Percentiles rank a stretch among this genome's conserved stretches.
phyloP scores from a whole-genome alignment of 1,140 invertebrate species.

The Papilio polyxenes region DNA sequence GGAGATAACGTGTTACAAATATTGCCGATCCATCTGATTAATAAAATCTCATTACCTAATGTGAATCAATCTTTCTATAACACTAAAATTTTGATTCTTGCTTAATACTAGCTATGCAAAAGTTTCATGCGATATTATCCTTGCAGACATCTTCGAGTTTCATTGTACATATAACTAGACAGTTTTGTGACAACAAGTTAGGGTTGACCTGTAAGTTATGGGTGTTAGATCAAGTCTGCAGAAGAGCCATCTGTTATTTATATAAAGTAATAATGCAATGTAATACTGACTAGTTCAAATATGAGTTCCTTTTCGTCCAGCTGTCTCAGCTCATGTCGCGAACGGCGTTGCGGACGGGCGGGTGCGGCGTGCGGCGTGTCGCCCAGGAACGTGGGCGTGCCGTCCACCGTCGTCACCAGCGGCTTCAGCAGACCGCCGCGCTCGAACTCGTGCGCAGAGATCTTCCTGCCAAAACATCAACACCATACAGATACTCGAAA shows the following conservation, averaged over 20 bases:
- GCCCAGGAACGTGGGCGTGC: conserved; percentile 92
- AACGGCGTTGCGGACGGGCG: conserved; percentile 85
- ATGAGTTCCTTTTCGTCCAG: conserved; percentile 97
- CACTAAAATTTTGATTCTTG: no score
- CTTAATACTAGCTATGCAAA: no score
- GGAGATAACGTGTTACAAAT: background rate
- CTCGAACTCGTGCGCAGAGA: conserved; percentile 97
- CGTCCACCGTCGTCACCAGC: conserved; percentile 94
- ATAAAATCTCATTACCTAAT: background rate
- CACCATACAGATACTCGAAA: background rate
- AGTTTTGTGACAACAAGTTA: background rate
- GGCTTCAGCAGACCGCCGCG: conserved; percentile 94
- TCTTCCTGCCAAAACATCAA: conserved; percentile 84
- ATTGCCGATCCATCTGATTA: background rate
- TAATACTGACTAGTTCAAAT: conserved; percentile 91
- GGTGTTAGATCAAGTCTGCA: background rate
- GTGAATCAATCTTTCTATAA: background rate
- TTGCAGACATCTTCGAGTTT: no score
- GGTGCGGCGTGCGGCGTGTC: conserved; percentile 76
- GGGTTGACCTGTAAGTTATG: no score
- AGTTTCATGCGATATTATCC: no score
- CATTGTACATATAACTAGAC: no score
- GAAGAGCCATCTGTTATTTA: background rate
- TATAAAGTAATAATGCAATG: background rate
- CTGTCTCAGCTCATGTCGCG: conserved; percentile 90